These are phyloP conservation scores for Pollenia angustigena DNA, from an alignment of 2,888 invertebrate genomes.

Conservation along the genomic window DNA sequence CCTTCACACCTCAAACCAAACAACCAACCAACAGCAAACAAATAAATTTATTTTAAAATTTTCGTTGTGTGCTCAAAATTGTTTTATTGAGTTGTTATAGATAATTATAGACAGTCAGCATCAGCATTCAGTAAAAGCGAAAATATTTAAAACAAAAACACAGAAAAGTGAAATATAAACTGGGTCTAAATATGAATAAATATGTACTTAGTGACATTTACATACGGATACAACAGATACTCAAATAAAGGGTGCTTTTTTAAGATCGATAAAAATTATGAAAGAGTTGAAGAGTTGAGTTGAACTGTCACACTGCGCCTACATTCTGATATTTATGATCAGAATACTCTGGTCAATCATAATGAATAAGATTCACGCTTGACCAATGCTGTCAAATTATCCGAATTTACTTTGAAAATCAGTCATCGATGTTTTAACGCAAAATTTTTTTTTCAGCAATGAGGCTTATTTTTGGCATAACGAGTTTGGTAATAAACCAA, in stretches of 20 bases:
- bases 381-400: too few species aligned
- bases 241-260: background rate
- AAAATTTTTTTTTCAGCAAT: too few species aligned
- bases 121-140: background rate
- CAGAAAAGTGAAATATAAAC: constrained; percentile 15
- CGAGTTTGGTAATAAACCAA: too few species aligned
- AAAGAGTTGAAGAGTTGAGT: too few species aligned
- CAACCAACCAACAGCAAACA: background rate
- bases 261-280: too few species aligned
- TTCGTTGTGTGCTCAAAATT: constrained; percentile 11
- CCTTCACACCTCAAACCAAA: constrained; percentile 38
- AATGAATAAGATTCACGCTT: too few species aligned
- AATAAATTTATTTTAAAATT: constrained; percentile 2
- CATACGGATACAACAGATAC: background rate
- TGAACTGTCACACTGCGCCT: too few species aligned
- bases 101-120: constrained; percentile 17
- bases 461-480: too few species aligned
- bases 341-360: too few species aligned
- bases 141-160: background rate
- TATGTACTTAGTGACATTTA: constrained; percentile 46
- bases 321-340: too few species aligned
- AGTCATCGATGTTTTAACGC: too few species aligned
- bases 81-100: constrained; percentile 46
- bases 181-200: constrained; percentile 47
- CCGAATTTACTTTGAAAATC: too few species aligned